Evolutionary conservation across 2,888 invertebrate genomes (phyloP), one percentile per base, ranked within the genome.

Genomic region (Eulithis prunata): DNA sequence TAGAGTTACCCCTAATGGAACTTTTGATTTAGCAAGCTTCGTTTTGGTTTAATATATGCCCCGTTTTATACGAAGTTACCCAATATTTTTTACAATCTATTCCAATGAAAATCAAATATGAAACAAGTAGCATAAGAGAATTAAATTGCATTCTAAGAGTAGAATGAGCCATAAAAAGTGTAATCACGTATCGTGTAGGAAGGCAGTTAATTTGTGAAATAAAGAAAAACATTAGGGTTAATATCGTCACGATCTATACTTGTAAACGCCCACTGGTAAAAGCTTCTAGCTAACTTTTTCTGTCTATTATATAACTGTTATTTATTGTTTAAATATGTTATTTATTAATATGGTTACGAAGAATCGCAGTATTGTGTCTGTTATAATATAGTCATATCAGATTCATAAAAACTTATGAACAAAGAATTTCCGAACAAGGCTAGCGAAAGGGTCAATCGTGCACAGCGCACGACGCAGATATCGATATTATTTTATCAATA

Each of bases 141-240:
- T 66, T 57, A 58, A 57, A 67, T 67, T 70, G 66, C 69, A 64
- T 72, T 66, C 47, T 64, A 68, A 66, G 68, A 61, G 47, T 66
- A 66, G 64, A 71, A 72, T 57, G 59, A 54, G 67, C 57, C 45
- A 68, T 68, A 68, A 70, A 64, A 73, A 68, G 72, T 72, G 47
- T 58, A 68, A 75, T 63, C 71, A 71, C 57, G 68, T 64, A 62
- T 47, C 49, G 70, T 65, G 73, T 76, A 69, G 73, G 73, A 51
- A 58, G 72, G 51, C 62, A 62, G 70, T 72, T 73, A 73, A 73
- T 72, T 72, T 66, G 66, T 66, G 56, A 65, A 69, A 71, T 73
- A 57, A 59, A 65, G 66, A 69, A 70, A 71, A 73, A 65, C 63
- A 72, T 70, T 62, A 58, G 62, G n/a, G 64, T 54, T 69, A 69